phyloP scores from a whole-genome alignment of 2,888 invertebrate species.

The Yponomeuta sedellus region DNA sequence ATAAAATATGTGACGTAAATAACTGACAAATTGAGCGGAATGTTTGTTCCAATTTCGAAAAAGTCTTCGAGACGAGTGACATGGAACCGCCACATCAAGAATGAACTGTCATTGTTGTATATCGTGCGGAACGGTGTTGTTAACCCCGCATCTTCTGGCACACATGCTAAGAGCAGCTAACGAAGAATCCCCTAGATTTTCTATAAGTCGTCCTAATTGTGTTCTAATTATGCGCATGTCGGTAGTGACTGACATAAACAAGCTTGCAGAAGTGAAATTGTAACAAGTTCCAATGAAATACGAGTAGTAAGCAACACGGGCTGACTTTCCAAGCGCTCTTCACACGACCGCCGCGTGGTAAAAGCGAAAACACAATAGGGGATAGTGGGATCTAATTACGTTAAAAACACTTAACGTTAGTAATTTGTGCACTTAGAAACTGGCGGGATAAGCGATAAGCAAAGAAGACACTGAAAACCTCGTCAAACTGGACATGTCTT shows the following conservation, averaged over 20 bases:
- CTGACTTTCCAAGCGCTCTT: constrained; percentile 43
- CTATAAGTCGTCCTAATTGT: no score
- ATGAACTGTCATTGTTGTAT: constrained; percentile 47
- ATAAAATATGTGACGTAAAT: constrained; percentile 2
- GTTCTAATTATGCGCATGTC: background rate
- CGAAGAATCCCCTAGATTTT: background rate
- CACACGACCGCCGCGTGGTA: constrained; percentile 39
- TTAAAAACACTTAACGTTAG: constrained; percentile 22
- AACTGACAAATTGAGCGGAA: background rate
- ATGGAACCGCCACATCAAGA: constrained; percentile 34
- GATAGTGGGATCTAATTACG: constrained; percentile 30
- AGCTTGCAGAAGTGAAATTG: constrained; percentile 37
- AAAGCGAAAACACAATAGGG: constrained; percentile 39
- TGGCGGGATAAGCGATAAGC: background rate
- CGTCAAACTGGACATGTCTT: background rate
- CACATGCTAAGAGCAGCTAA: background rate
- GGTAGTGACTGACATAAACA: background rate
- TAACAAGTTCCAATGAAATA: constrained; percentile 27
- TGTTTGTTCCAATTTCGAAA: background rate
- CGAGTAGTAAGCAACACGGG: constrained; percentile 22
- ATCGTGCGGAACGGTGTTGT: constrained; percentile 49
- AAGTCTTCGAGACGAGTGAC: constrained; percentile 21
- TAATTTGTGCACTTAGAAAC: constrained; percentile 10
- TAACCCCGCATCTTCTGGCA: constrained; percentile 15
- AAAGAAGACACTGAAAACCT: background rate